phyloP scores from a whole-genome alignment of 2,113 vertebrate genomes.

The Malurus cyaneus region DNA sequence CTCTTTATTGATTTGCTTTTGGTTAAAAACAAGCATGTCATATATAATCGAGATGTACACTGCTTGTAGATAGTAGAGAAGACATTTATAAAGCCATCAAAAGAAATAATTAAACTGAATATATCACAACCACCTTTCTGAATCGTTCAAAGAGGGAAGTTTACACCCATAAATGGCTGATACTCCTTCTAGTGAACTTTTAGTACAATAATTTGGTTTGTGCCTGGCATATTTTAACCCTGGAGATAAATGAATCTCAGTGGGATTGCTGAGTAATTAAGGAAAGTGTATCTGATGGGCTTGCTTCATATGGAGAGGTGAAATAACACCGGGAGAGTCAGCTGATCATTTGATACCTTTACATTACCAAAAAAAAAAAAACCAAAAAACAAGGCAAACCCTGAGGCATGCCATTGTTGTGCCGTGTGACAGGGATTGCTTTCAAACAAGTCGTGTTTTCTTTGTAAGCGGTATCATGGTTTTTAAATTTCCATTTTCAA shows the following conservation, averaged over 20 bases:
- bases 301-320: constrained; percentile 18
- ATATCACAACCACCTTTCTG: background rate
- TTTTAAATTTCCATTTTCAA: constrained; percentile 33
- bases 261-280: constrained; percentile 59
- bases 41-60: background rate
- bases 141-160: background rate
- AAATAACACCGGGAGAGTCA: background rate
- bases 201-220: constrained; percentile 8
- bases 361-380: background rate
- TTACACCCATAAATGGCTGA: background rate
- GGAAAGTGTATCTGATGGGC: constrained; percentile 24
- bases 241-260: constrained; percentile 48
- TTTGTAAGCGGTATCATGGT: background rate
- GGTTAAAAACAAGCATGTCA: constrained; percentile 13
- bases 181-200: constrained; percentile 30
- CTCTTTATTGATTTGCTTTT: constrained; percentile 46
- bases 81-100: background rate
- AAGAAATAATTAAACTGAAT: background rate
- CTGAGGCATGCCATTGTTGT: background rate
- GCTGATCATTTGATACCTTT: constrained; percentile 7
- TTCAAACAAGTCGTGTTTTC: background rate
- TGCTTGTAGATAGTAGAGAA: background rate
- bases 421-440: background rate
- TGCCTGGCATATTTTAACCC: constrained; percentile 24
- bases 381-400: background rate